phyloP scores from a whole-genome alignment of 2,888 invertebrate species.

The Cephus spinipes region DNA sequence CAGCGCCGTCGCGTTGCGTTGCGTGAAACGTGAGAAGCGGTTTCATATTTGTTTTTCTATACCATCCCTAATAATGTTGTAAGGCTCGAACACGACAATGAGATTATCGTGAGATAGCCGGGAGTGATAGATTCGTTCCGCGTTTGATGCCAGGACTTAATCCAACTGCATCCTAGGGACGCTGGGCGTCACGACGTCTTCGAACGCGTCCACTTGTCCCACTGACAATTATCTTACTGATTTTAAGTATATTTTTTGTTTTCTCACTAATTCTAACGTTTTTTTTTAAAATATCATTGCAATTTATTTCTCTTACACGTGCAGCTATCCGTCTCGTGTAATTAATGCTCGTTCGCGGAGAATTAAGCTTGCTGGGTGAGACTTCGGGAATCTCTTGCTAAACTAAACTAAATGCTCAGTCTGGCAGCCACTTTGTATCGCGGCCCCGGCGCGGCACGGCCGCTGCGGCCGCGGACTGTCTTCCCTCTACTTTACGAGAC shows the following conservation, averaged over 20 bases:
- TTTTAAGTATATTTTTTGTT: neutral
- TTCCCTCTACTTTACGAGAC: constrained; percentile 57
- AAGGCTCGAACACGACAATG: constrained; percentile 38
- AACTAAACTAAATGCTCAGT: neutral
- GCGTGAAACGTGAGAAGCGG: constrained; percentile 40
- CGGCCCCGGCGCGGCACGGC: constrained; percentile 27
- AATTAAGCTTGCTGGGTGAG: constrained; percentile 32
- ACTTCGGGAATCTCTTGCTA: constrained; percentile 26
- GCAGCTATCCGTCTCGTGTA: neutral
- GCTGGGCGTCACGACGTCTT: neutral
- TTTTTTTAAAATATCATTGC: neutral
- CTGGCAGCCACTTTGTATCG: neutral
- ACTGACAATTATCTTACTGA: neutral
- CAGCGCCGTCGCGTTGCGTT: neutral
- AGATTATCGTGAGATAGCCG: constrained; percentile 36
- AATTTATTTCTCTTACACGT: neutral
- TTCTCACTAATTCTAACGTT: neutral
- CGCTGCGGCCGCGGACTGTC: constrained; percentile 37
- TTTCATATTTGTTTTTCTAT: constrained; percentile 40
- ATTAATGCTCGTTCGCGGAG: constrained; percentile 15
- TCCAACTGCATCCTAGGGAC: neutral
- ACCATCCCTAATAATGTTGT: constrained; percentile 41
- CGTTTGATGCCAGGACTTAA: constrained; percentile 5
- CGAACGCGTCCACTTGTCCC: neutral
- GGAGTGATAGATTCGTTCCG: constrained; percentile 14